Base-by-base conservation (phyloP, 2,888 invertebrate genomes). In the Pyrochroa serraticornis region DNA sequence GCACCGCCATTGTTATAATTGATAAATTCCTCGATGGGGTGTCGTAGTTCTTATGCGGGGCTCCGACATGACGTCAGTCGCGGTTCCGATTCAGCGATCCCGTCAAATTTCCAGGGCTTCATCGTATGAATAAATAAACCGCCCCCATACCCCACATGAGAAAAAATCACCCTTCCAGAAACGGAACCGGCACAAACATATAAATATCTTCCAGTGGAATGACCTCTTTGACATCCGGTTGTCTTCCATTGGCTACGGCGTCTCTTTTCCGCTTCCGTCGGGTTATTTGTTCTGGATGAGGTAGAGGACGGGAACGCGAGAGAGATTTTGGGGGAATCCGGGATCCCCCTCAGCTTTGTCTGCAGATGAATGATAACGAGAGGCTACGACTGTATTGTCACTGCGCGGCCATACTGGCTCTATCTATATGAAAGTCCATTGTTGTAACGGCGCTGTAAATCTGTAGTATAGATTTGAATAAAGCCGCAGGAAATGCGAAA, bases 141-240 rank as follows among this genome's bases (percentile, higher is more conserved):
- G 66, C 69, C 70, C 65, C 64, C 70, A 65, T 62, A 60, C 66
- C 66, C 62, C 60, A 69, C 62, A 66, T 71, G 70, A 64, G 69
- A 69, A 67, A 69, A 74, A 75, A 71, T 66, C 71, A 71, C 73
- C 74, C 74, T 70, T 67, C 63, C 62, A 66, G 65, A 65, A 69
- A 65, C 68, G 65, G 66, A 68, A 69, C 67, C 67, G 68, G 67
- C 71, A 69, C 73, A 75, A 75, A 75, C 73, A 74, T 75, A 77
- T 76, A 77, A 76, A 77, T 75, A 74, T 75, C 75, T 75, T 75
- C 75, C 75, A 75, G 71, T 70, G 73, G 75, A 76, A 75, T 73
- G 75, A 75, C 74, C 74, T 73, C 72, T 75, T 72, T 75, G 72
- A 73, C 75, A 72, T 73, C 74, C 73, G 75, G 71, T 70, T 71